phyloP scores from a whole-genome alignment of 2,888 invertebrate genomes.

The Drosophila conformis region DNA sequence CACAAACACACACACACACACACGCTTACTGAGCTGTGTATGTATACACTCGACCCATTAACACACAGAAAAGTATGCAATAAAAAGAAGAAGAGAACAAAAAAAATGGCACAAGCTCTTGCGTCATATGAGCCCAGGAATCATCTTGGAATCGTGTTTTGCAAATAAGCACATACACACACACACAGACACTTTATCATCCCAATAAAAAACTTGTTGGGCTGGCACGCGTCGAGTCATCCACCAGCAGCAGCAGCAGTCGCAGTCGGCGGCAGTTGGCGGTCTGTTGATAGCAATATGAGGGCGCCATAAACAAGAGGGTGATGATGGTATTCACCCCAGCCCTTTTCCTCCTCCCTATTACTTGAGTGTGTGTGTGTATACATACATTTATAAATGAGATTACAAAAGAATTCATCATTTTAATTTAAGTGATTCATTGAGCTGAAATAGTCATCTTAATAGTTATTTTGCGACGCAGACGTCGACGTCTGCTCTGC shows the following conservation, averaged over 20 bases:
- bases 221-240: slow-evolving; percentile 56
- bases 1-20: slow-evolving; percentile 22
- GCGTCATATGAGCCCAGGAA: slow-evolving; percentile 72
- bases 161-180: slow-evolving; percentile 22
- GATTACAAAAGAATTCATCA: slow-evolving; percentile 50
- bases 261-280: slow-evolving; percentile 19
- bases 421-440: slow-evolving; percentile 54
- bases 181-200: slow-evolving; percentile 34
- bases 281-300: slow-evolving; percentile 59
- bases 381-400: not conserved
- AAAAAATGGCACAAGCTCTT: slow-evolving; percentile 59
- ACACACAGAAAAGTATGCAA: slow-evolving; percentile 77
- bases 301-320: slow-evolving; percentile 61
- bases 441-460: slow-evolving; percentile 31
- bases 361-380: slow-evolving; percentile 1
- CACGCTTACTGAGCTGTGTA: slow-evolving; percentile 24
- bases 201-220: slow-evolving; percentile 77
- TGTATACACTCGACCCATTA: slow-evolving; percentile 61
- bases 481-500: slow-evolving; percentile 20
- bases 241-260: slow-evolving; percentile 30
- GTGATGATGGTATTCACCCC: slow-evolving; percentile 27
- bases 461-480: slow-evolving; percentile 38
- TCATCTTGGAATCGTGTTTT: slow-evolving; percentile 57
- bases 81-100: slow-evolving; percentile 50
- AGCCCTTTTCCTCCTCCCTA: not conserved